A percentile compares a stretch with the other conserved stretches of the same genome.
These are phyloP conservation scores for Danaus melanippus DNA, from an alignment of 1,140 invertebrate species.

Conservation along the genomic window DNA sequence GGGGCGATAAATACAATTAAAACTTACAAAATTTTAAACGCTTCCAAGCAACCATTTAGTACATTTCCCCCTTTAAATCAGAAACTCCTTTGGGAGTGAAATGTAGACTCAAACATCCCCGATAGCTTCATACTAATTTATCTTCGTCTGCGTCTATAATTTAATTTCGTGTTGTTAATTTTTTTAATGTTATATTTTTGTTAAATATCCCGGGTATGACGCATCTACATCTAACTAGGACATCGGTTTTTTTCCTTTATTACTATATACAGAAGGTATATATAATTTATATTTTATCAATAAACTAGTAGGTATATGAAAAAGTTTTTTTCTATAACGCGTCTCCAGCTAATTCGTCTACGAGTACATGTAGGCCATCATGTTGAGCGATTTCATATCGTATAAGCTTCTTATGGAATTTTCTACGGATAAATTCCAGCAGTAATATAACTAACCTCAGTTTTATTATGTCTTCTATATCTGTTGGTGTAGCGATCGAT, in stretches of 20 bases:
- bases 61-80: constrained; percentile 13
- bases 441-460: too few relatives aligned
- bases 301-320: too few relatives aligned
- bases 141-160: constrained; percentile 11
- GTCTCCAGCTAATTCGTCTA: too few relatives aligned
- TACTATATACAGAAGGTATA: too few relatives aligned
- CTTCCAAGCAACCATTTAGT: constrained; percentile 13
- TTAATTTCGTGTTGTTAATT: constrained; percentile 1
- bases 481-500: too few relatives aligned
- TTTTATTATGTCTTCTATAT: too few relatives aligned
- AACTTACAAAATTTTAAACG: constrained; percentile 20
- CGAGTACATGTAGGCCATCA: not conserved
- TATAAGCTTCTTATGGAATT: constrained; percentile 19
- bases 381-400: constrained; percentile 16
- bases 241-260: too few relatives aligned
- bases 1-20: constrained; percentile 22
- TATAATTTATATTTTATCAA: too few relatives aligned
- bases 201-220: too few relatives aligned
- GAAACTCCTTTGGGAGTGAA: not conserved
- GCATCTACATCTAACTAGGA: too few relatives aligned
- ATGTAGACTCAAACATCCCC: constrained; percentile 10
- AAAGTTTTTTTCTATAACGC: too few relatives aligned
- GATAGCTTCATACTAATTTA: constrained; percentile 13
- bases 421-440: constrained; percentile 8
- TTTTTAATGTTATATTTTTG: too few relatives aligned